A percentile compares a stretch with the other conserved stretches of the same genome.
These are phyloP conservation scores for Luffia ferchaultella DNA, from an alignment of 2,888 invertebrate genomes.

Conservation along the genomic window DNA sequence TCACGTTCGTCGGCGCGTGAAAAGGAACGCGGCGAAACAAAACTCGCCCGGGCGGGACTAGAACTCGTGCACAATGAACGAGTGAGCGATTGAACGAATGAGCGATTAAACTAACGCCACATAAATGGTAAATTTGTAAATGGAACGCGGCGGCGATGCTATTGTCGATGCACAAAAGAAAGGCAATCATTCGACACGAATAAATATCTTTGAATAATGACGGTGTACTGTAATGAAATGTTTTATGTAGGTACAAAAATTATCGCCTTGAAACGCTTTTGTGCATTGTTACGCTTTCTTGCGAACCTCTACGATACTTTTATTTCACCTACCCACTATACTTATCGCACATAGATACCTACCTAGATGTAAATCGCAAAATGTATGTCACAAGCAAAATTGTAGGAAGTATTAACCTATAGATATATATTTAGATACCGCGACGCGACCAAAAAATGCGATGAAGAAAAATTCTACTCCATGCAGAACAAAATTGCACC, in stretches of 20 bases:
- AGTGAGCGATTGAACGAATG: constrained; percentile 6
- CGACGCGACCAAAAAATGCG: too few species aligned
- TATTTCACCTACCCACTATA: constrained; percentile 15
- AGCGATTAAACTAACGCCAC: constrained; percentile 23
- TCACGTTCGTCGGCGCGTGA: constrained; percentile 2
- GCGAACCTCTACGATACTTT: constrained; percentile 25
- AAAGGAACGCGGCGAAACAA: constrained; percentile 37
- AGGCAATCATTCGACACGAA: constrained; percentile 66
- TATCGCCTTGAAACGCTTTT: constrained; percentile 50
- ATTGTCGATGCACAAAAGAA: constrained; percentile 62
- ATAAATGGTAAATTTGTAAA: constrained; percentile 43
- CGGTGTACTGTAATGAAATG: constrained; percentile 55
- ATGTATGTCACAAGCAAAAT: too few species aligned
- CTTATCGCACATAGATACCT: too few species aligned
- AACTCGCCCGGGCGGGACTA: constrained; percentile 25
- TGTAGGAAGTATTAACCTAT: too few species aligned
- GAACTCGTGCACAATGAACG: constrained; percentile 45
- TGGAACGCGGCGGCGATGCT: constrained; percentile 24
- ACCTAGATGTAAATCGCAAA: too few species aligned
- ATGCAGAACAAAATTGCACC: too few species aligned
- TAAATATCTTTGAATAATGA: constrained; percentile 65
- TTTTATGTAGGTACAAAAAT: constrained; percentile 58
- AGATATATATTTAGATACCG: too few species aligned
- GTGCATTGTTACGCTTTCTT: constrained; percentile 33
- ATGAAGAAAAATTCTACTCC: too few species aligned